These are phyloP conservation scores for Xylocampa areola DNA, from an alignment of 2,888 invertebrate genomes.

Conservation along the genomic window DNA sequence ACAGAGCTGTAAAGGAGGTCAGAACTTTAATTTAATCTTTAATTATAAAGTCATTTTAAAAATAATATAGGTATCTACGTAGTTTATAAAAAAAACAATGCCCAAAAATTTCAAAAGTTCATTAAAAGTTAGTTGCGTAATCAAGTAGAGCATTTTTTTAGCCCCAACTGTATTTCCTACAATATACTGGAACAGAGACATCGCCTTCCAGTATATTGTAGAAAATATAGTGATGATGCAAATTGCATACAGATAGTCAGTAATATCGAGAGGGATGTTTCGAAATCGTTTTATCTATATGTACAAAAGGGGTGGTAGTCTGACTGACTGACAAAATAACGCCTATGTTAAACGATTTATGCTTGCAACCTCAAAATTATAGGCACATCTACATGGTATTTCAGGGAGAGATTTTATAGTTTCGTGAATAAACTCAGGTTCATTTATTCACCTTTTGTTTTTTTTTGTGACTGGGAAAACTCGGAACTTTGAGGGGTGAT, in stretches of 20 bases:
- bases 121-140: too few relatives aligned
- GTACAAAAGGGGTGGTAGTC: conserved; percentile 13
- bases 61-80: too few relatives aligned
- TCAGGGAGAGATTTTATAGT: too few relatives aligned
- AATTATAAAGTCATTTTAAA: too few relatives aligned
- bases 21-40: too few relatives aligned
- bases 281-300: conserved; percentile 21
- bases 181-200: conserved; percentile 27
- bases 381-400: too few relatives aligned
- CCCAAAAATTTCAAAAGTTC: too few relatives aligned
- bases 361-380: background rate
- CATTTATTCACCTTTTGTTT: background rate
- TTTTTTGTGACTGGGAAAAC: background rate
- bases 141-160: too few relatives aligned
- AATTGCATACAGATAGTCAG: conserved; percentile 50
- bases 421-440: background rate
- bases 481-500: background rate
- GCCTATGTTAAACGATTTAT: background rate
- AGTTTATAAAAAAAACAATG: too few relatives aligned
- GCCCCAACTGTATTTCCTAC: too few relatives aligned
- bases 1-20: too few relatives aligned
- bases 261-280: conserved; percentile 31
- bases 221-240: conserved; percentile 50
- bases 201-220: conserved; percentile 36
- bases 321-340: conserved; percentile 10